A percentile compares a stretch with the other conserved stretches of the same genome.
phyloP scores from a whole-genome alignment of 2,888 invertebrate genomes.

The Ganaspis brasiliensis region DNA sequence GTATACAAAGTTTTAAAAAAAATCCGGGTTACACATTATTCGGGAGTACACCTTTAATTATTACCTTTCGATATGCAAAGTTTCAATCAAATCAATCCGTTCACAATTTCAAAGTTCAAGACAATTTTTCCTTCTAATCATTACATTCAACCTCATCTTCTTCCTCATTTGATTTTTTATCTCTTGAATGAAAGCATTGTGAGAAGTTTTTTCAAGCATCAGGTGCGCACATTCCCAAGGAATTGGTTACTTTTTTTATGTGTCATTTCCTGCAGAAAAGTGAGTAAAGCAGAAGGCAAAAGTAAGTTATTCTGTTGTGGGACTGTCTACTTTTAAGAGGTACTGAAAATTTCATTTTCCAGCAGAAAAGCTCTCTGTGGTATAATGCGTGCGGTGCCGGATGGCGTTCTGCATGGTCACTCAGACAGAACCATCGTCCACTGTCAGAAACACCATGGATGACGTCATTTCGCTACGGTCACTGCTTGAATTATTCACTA shows the following conservation, averaged over 20 bases:
- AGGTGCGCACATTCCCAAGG: no score
- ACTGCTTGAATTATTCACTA: constrained; percentile 76
- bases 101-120: no score
- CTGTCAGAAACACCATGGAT: constrained; percentile 63
- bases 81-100: no score
- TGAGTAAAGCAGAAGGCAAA: not conserved
- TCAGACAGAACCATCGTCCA: constrained; percentile 77
- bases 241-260: constrained; percentile 1
- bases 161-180: no score
- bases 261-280: not conserved
- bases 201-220: no score
- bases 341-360: constrained; percentile 66
- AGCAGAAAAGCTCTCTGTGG: constrained; percentile 59
- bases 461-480: constrained; percentile 79
- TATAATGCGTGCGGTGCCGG: constrained; percentile 64
- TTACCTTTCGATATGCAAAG: no score
- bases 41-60: no score
- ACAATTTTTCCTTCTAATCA: no score
- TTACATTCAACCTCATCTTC: no score
- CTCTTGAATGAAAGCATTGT: no score
- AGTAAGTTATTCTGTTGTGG: not conserved
- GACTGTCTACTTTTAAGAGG: constrained; percentile 11
- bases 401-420: constrained; percentile 79
- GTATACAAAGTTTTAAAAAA: no score
- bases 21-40: no score